These are phyloP conservation scores for Zaprionus vittiger DNA, from an alignment of 1,140 invertebrate genomes.

Conservation along the genomic window DNA sequence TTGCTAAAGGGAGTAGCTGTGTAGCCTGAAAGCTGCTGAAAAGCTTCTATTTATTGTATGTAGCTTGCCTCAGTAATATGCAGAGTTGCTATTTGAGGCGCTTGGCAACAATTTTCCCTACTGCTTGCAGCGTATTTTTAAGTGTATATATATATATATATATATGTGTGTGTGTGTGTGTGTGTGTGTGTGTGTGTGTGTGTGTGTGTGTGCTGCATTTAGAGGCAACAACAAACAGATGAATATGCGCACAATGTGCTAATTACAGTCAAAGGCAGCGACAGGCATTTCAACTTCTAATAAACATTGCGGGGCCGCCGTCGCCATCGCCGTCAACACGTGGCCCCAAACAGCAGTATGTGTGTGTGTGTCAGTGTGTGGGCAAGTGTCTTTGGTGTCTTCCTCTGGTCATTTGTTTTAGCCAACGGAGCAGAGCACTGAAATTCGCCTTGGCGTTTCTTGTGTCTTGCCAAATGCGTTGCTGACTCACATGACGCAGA, in stretches of 20 bases:
- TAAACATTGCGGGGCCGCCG: constrained; percentile 39
- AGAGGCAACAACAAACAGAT: constrained; percentile 45
- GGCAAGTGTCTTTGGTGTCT: constrained; percentile 27
- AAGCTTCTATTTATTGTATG: background rate
- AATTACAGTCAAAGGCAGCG: constrained; percentile 71
- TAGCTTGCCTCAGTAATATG: background rate
- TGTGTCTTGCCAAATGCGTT: constrained; percentile 56
- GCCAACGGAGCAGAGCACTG: constrained; percentile 47
- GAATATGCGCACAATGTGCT: constrained; percentile 66
- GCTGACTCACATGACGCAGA: constrained; percentile 82
- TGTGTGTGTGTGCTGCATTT: constrained; percentile 30
- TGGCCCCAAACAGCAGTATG: constrained; percentile 29
- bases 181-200: background rate
- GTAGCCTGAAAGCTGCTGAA: background rate
- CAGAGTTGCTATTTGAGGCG: background rate
- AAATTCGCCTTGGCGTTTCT: constrained; percentile 58
- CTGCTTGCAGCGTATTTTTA: constrained; percentile 8
- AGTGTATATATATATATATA: background rate
- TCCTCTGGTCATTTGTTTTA: constrained; percentile 46
- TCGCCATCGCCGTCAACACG: constrained; percentile 20
- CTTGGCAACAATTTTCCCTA: background rate
- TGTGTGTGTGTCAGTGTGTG: constrained; percentile 21
- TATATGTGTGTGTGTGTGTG: constrained; percentile 13
- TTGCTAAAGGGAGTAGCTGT: background rate
- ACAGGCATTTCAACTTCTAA: constrained; percentile 60